Conservation (phyloP, 2,113 vertebrate genomes). For the Campylorhamphus procurvoides region DNA sequence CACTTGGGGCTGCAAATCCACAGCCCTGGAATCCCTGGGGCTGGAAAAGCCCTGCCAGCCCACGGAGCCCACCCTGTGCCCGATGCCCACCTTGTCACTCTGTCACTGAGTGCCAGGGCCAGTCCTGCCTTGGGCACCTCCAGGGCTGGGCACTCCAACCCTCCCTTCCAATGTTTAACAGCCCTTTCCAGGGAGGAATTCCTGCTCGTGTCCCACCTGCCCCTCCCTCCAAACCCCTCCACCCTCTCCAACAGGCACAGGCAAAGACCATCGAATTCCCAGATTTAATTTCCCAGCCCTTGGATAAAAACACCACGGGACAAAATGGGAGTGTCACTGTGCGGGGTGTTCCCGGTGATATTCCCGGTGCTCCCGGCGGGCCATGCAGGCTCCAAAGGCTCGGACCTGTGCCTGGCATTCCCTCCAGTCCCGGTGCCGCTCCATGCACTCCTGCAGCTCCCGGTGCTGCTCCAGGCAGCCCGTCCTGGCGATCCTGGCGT, state of each 20-base stretch:
- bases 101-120: not conserved
- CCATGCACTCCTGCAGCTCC: conserved; percentile 92
- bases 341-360: rapidly evolving
- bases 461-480: conserved; percentile 87
- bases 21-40: not conserved
- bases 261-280: rapidly evolving
- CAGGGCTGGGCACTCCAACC: not conserved
- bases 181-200: not conserved
- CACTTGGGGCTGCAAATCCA: not conserved
- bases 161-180: not conserved
- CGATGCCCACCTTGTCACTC: too few relatives aligned
- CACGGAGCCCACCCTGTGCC: rapidly evolving
- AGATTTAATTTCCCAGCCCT: not conserved
- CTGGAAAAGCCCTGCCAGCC: not conserved
- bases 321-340: not conserved
- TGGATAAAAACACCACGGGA: not conserved
- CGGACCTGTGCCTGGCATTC: conserved; percentile 84
- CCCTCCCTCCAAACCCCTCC: not conserved
- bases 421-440: conserved; percentile 89
- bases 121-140: rapidly evolving
- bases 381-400: conserved; percentile 90
- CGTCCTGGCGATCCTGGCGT: conserved; percentile 82
- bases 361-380: conserved; percentile 62
- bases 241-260: rapidly evolving
- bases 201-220: too few relatives aligned